phyloP scores from a whole-genome alignment of 1,140 invertebrate genomes.

The Leptonema lineaticorne region DNA sequence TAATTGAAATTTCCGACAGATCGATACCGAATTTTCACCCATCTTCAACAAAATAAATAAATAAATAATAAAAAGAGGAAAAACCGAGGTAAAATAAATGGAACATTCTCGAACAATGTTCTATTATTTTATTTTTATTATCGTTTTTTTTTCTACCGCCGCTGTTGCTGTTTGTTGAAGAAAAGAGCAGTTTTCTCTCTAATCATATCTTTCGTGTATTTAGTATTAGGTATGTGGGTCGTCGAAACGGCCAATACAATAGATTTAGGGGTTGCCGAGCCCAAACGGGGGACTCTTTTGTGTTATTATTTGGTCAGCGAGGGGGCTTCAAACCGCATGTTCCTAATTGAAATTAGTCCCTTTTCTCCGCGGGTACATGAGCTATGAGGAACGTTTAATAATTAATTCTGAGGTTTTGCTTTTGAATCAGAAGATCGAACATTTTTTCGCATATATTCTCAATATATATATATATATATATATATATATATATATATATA shows the following conservation, averaged over 20 bases:
- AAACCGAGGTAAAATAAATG: too few species aligned
- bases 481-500: not conserved
- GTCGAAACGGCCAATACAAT: slow-evolving; percentile 6
- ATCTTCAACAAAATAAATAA: too few species aligned
- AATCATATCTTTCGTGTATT: slow-evolving; percentile 14
- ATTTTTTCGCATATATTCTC: not conserved
- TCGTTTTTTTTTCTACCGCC: too few species aligned
- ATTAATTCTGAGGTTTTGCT: not conserved
- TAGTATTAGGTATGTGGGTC: not conserved
- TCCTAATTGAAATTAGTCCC: slow-evolving; percentile 19
- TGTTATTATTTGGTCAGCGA: not conserved
- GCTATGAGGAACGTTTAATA: not conserved
- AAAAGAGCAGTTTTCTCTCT: too few species aligned
- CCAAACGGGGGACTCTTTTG: not conserved
- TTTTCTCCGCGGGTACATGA: not conserved
- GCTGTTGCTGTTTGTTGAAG: too few species aligned
- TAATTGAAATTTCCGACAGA: too few species aligned
- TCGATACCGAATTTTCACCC: too few species aligned
- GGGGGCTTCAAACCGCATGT: slow-evolving; percentile 5
- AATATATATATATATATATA: not conserved
- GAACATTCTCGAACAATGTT: too few species aligned
- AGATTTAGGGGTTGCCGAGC: slow-evolving; percentile 17
- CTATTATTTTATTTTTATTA: too few species aligned
- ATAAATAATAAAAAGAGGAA: too few species aligned
- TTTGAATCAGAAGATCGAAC: not conserved